phyloP scores from a whole-genome alignment of 2,797 vertebrate genomes.

The Chaetophractus vellerosus region DNA sequence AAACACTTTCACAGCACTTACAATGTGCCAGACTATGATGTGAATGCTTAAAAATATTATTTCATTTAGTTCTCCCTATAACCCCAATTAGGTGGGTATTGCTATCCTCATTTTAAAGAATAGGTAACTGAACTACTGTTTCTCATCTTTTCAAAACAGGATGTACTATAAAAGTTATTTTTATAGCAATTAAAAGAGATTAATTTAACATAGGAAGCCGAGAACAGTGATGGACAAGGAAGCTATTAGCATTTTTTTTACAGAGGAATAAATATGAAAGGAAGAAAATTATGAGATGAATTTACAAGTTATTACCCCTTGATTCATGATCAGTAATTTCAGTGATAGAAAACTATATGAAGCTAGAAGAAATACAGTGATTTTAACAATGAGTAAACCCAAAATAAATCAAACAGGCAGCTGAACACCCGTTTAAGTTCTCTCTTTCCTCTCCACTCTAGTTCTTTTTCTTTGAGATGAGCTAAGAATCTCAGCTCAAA shows the following conservation, averaged over 20 bases:
- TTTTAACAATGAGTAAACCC: neutral
- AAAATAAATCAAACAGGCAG: neutral
- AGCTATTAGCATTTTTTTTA: neutral
- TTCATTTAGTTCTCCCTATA: neutral
- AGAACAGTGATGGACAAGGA: neutral
- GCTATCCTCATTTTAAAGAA: neutral
- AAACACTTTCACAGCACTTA: neutral
- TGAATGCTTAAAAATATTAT: constrained; percentile 37
- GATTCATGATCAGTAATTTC: constrained; percentile 1
- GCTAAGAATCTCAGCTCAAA: neutral
- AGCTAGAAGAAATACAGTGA: neutral
- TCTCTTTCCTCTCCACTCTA: neutral
- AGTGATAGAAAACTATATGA: neutral
- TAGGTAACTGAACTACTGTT: neutral
- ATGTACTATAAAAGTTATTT: neutral
- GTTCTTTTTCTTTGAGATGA: neutral
- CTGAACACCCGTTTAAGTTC: neutral
- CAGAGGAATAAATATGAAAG: neutral
- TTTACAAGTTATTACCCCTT: neutral
- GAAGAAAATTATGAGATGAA: neutral
- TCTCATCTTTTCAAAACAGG: neutral
- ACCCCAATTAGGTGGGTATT: neutral
- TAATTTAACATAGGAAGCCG: neutral
- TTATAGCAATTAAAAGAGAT: neutral
- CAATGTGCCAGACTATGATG: neutral